Evolutionary conservation across 1,140 invertebrate species (phyloP), one percentile per base, ranked within the genome.

Genomic region (Lordiphosa mommai): DNA sequence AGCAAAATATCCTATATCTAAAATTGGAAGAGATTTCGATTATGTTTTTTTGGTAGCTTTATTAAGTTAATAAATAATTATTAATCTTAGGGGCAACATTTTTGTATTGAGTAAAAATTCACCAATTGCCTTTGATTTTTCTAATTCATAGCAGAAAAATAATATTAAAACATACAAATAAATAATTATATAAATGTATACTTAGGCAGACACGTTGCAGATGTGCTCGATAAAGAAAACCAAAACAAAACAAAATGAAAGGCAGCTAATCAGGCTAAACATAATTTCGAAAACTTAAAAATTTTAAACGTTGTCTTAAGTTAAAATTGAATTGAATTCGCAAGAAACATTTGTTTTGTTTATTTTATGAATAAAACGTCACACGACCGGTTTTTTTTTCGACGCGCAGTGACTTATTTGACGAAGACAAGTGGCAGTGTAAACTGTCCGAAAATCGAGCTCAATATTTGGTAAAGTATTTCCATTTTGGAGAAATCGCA

Each of bases 101-200:
- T 46, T 46, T 46, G 48, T 36, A 51, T 20, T 46, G 46, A 36
- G 33, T 51, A 51, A 38, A 34, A 43, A 79, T 66, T 87, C 84
- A 87, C 84, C 51, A 69, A 87, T 57, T 87, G 84, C 84, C 84
- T 87, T 84, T 87, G 49, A 65, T 73, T 86, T 76, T 85, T 49
- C 20, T 52, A 37, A 16, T 59, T 43, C 20, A 51, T 29, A 51
- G 48, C 29, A 40, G 13, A 43, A 55, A 66, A 47, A 55, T 48
- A 23, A 40, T 10, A 23, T 10, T n/a, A 4, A 17, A 40, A 16
- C 17, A 40, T 6, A 8, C 0, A 12, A 41, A n/a, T 4, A n/a
- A n/a, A 41, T 27, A 7, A 43, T 27, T 36, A 34, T 34, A 44
- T 47, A 14, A 27, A 38, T 17, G 34, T 60, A 77, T 48, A 58